Percentiles rank a stretch among this genome's conserved stretches.
These are phyloP conservation scores for Scaptodrosophila lebanonensis DNA, from an alignment of 1,140 invertebrate genomes.

Conservation along the genomic window DNA sequence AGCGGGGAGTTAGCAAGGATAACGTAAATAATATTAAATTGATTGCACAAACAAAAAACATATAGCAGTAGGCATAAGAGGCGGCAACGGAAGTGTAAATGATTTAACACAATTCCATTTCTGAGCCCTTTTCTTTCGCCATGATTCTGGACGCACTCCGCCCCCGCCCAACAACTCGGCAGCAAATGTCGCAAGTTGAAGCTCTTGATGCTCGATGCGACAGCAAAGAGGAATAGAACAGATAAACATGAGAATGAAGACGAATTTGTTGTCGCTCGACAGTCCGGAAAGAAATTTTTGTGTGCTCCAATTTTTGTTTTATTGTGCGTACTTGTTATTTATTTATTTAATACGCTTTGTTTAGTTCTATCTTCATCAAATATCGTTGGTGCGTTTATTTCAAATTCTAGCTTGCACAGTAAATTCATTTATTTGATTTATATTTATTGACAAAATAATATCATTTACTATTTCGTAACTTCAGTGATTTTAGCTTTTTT, in stretches of 20 bases:
- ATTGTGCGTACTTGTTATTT: constrained; percentile 53
- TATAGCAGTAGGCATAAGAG: too few relatives aligned
- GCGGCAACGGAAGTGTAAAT: constrained; percentile 70
- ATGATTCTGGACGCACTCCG: not conserved
- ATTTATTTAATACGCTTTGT: constrained; percentile 22
- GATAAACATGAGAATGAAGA: constrained; percentile 18
- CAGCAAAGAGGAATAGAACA: constrained; percentile 19
- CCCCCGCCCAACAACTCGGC: too few relatives aligned
- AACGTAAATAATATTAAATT: constrained; percentile 73
- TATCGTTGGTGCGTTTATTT: not conserved
- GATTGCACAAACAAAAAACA: constrained; percentile 73
- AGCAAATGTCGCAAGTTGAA: not conserved
- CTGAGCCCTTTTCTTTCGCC: constrained; percentile 17
- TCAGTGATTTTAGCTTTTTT: too few relatives aligned
- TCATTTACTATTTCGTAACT: too few relatives aligned
- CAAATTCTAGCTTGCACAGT: too few relatives aligned
- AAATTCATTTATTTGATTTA: not conserved
- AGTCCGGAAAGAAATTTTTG: constrained; percentile 55
- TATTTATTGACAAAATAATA: too few relatives aligned
- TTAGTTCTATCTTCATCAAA: constrained; percentile 24
- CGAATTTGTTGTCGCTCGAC: constrained; percentile 40
- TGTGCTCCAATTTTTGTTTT: constrained; percentile 58
- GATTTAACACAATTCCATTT: constrained; percentile 68
- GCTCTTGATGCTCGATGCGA: constrained; percentile 3
- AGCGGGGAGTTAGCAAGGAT: constrained; percentile 26